A percentile compares a stretch with the other conserved stretches of the same genome.
phyloP scores from a whole-genome alignment of 2,888 invertebrate genomes.

The Plebejus melissa region DNA sequence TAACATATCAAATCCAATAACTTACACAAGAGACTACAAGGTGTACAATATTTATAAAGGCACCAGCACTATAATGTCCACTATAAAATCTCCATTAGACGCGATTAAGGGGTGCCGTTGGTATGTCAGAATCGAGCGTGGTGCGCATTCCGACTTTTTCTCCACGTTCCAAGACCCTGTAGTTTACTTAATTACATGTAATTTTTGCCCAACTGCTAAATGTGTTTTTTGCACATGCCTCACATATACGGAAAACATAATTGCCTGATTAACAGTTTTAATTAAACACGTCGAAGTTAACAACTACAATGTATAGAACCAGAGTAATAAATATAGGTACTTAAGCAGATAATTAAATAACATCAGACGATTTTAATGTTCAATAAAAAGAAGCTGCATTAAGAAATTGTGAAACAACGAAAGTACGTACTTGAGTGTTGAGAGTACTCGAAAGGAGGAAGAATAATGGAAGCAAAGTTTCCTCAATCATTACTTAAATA shows the following conservation, averaged over 20 bases:
- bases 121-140: slow-evolving; percentile 59
- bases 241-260: slow-evolving; percentile 6
- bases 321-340: neutral
- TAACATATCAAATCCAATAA: slow-evolving; percentile 3
- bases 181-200: slow-evolving; percentile 70
- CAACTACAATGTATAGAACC: neutral
- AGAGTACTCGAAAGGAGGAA: neutral
- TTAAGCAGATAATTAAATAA: neutral
- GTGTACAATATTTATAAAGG: slow-evolving; percentile 24
- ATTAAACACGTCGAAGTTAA: slow-evolving; percentile 4
- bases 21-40: neutral
- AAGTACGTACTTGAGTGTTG: neutral
- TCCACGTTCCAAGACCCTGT: slow-evolving; percentile 63
- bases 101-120: slow-evolving; percentile 41
- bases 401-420: slow-evolving; percentile 14
- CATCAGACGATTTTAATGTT: neutral
- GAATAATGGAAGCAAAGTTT: neutral
- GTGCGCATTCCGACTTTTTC: slow-evolving; percentile 62
- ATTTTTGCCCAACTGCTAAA: slow-evolving; percentile 61
- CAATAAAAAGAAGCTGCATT: neutral
- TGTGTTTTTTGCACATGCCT: neutral
- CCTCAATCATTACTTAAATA: slow-evolving; percentile 11
- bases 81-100: slow-evolving; percentile 38
- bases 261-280: slow-evolving; percentile 20
- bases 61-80: slow-evolving; percentile 19